A percentile compares a stretch with the other conserved stretches of the same genome.
Conservation (phyloP, 35 echinoderm and acorn worm genomes). For the Apostichopus japonicus region DNA sequence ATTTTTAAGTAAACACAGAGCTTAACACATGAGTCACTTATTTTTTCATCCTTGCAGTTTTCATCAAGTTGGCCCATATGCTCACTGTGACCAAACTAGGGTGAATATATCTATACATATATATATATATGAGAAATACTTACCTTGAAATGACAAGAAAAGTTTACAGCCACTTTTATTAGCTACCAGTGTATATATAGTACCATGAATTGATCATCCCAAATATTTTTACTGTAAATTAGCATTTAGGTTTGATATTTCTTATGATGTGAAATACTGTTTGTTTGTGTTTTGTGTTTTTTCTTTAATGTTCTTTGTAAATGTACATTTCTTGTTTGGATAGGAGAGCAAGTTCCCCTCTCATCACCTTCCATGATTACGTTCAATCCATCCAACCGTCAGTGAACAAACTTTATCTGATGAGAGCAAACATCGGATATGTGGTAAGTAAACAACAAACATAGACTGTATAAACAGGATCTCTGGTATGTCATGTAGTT, state of each 20-base stretch:
- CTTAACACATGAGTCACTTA: too few species aligned
- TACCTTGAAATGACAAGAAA: too few species aligned
- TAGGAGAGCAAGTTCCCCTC: constrained; percentile 16
- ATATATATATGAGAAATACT: too few species aligned
- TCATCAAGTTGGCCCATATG: constrained; percentile 3
- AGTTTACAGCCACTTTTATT: too few species aligned
- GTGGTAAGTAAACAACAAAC: constrained; percentile 51
- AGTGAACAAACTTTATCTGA: constrained; percentile 68
- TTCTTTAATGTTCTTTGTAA: neutral
- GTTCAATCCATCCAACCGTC: constrained; percentile 40
- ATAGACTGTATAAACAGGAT: too few species aligned
- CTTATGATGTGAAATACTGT: neutral
- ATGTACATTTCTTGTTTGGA: neutral
- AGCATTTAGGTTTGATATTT: neutral
- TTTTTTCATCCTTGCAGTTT: neutral
- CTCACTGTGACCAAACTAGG: neutral
- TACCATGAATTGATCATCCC: too few species aligned
- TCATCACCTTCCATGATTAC: constrained; percentile 64
- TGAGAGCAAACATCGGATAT: constrained; percentile 58
- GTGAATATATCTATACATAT: neutral
- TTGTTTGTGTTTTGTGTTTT: neutral
- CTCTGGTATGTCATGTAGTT: too few species aligned
- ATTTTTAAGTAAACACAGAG: too few species aligned
- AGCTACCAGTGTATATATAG: too few species aligned
- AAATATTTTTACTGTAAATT: neutral